Evolutionary conservation across 2,797 vertebrate species (phyloP), one percentile per base, ranked within the genome.

Genomic region (Enteromius fasciolatus): DNA sequence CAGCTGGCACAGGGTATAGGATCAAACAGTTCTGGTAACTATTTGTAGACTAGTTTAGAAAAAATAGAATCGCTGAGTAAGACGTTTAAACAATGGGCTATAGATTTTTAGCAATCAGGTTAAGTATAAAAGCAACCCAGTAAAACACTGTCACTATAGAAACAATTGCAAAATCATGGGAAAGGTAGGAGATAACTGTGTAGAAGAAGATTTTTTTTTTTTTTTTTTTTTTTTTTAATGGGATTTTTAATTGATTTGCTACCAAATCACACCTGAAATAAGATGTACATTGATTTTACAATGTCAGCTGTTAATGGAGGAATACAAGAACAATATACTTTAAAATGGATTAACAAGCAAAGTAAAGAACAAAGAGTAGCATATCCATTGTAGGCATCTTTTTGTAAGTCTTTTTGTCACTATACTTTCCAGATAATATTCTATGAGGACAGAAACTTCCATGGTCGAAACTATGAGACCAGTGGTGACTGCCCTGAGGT

Each of bases 391-490:
- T 73, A 14, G 23, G 39, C 54, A 73, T 78, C 5, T 36, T 36
- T 36, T 36, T 36, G 36, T 36, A 36, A 36, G 75, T 11, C 23
- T 3, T 23, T 52, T 68, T 41, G 9, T 33, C 41, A 3, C 25
- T 20, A 20, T 44, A 7, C 23, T 88, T 76, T 83, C 9, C 36
- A 93, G 92, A 91, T 93, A 41, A 92, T 92, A 15, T 93, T 93
- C 87, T 92, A 90, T 67, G 92, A 92, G 86, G 92, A 93, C 86
- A 92, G 75, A 87, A 93, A 92, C 89, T 93, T 93, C 89, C 91
- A 91, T 89, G 93, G 93, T 86, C 88, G 89, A 64, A 91, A 88
- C 86, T 91, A 93, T 86, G 92, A 93, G 88, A 89, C 86, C 85
- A 92, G 89, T 86, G 90, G 76, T 17, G 93, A 94, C 86, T 93